Percentiles rank a stretch among this genome's conserved stretches.
Conservation (phyloP, 2,888 invertebrate genomes). For the Griposia aprilina region DNA sequence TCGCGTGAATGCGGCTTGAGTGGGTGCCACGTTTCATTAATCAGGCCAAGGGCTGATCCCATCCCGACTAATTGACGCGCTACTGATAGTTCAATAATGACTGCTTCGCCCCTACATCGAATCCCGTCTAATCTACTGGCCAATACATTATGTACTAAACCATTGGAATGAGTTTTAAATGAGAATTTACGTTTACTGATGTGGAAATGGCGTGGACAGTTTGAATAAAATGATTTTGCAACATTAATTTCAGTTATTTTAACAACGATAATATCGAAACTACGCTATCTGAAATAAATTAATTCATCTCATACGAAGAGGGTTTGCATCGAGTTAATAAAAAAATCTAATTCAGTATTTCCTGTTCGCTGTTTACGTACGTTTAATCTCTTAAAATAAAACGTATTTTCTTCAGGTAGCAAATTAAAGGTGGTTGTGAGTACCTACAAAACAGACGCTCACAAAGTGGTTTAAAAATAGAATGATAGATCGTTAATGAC, state of each 20-base stretch:
- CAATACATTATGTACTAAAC: slow-evolving; percentile 53
- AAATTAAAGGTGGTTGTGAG: background rate
- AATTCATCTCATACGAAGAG: background rate
- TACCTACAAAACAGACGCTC: slow-evolving; percentile 10
- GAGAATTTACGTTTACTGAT: slow-evolving; percentile 22
- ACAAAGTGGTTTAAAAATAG: slow-evolving; percentile 5
- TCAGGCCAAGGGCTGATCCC: slow-evolving; percentile 72
- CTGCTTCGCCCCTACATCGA: slow-evolving; percentile 60
- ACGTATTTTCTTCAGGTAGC: background rate
- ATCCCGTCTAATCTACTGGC: slow-evolving; percentile 61
- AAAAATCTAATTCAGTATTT: background rate
- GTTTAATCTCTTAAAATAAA: background rate
- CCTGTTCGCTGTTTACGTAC: background rate
- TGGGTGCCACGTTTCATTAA: slow-evolving; percentile 71
- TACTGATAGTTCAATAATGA: slow-evolving; percentile 68
- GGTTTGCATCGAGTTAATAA: background rate
- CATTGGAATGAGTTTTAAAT: slow-evolving; percentile 42
- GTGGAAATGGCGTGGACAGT: background rate
- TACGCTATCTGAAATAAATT: background rate
- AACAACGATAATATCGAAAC: background rate
- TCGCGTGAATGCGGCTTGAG: slow-evolving; percentile 62
- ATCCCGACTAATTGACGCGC: slow-evolving; percentile 70
- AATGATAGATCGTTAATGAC: slow-evolving; percentile 17
- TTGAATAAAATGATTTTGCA: background rate
- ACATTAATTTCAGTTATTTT: background rate